phyloP scores from a whole-genome alignment of 2,113 vertebrate species.

The Narcine bancroftii region DNA sequence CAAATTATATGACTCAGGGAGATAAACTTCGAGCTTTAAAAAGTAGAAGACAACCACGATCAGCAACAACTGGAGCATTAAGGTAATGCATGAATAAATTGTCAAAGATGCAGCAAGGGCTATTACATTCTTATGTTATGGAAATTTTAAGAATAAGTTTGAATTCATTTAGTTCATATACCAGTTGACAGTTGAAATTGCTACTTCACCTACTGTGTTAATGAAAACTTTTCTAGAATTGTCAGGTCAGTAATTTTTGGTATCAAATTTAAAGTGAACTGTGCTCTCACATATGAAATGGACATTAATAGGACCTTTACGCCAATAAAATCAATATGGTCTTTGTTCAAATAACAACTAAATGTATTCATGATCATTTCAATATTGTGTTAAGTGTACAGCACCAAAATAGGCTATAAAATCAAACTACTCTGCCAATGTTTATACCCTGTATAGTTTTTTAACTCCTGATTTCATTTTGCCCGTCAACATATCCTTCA shows the following conservation, averaged over 20 bases:
- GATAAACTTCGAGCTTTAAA: conserved; percentile 95
- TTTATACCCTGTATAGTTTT: background rate
- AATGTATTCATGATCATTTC: background rate
- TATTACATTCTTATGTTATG: background rate
- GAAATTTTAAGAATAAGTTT: background rate
- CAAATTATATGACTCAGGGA: conserved; percentile 74
- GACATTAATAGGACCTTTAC: background rate
- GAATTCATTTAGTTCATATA: background rate
- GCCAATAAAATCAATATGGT: background rate
- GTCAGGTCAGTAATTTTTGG: background rate
- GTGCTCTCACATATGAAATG: background rate
- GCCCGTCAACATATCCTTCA: background rate
- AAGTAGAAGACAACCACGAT: conserved; percentile 65
- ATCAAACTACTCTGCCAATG: background rate
- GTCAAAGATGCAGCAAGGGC: background rate
- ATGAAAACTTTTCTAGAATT: background rate
- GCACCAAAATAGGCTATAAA: background rate
- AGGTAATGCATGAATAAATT: conserved; percentile 52
- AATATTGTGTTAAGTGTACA: background rate
- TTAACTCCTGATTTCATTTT: background rate
- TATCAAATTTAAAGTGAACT: background rate
- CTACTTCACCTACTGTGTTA: background rate
- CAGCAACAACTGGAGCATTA: conserved; percentile 60
- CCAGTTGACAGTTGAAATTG: background rate
- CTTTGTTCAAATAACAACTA: background rate